Percentiles rank a stretch among this genome's conserved stretches.
Evolutionary conservation across 2,113 vertebrate genomes (phyloP).

Genomic region (Menidia beryllina): DNA sequence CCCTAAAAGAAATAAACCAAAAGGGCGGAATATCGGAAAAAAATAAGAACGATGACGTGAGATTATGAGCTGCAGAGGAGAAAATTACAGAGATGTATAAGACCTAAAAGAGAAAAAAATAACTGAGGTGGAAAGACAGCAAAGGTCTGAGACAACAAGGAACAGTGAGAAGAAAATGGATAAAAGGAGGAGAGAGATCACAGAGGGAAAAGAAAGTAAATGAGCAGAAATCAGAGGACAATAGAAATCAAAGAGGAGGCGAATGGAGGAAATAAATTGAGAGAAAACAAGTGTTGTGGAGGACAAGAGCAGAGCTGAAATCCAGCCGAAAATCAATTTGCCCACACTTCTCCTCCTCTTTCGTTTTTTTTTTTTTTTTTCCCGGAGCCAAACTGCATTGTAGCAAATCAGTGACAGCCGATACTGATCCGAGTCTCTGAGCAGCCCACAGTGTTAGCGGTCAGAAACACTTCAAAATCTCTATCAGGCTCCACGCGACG

Average conservation of each 20-base stretch:
- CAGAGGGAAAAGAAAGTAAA: not conserved
- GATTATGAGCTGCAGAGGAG: too few species aligned
- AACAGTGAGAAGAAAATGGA: not conserved
- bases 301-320: conserved; percentile 47
- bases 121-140: not conserved
- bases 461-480: conserved; percentile 36
- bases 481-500: conserved; percentile 7
- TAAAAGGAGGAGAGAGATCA: not conserved
- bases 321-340: conserved; percentile 68
- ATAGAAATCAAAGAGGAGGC: conserved; percentile 10
- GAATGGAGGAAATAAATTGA: not conserved
- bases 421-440: conserved; percentile 12
- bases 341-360: conserved; percentile 23
- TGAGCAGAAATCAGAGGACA: conserved; percentile 1
- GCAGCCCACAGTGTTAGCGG: conserved; percentile 11
- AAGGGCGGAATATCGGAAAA: not conserved
- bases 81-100: not conserved
- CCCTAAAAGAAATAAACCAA: too few species aligned
- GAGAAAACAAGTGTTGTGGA: conserved; percentile 33
- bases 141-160: not conserved
- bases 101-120: not conserved
- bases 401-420: conserved; percentile 40
- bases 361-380: conserved; percentile 18
- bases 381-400: conserved; percentile 45
- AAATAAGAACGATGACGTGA: not conserved